A percentile compares a stretch with the other conserved stretches of the same genome.
phyloP scores from a whole-genome alignment of 2,888 invertebrate species.

The Apodemia mormo region DNA sequence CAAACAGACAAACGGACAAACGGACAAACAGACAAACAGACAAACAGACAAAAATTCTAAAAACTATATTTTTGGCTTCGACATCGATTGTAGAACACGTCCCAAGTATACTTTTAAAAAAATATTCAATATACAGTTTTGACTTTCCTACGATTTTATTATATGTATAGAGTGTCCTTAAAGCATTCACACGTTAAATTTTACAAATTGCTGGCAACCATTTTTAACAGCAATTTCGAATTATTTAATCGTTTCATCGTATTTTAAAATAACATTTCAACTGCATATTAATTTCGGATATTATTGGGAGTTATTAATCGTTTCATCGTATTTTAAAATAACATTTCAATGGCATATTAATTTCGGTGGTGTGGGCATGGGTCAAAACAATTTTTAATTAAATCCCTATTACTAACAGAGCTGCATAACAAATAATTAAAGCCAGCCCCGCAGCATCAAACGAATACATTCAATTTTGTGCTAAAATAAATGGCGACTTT shows the following conservation, averaged over 20 bases:
- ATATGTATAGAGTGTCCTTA: too few relatives aligned
- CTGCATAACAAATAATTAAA: conserved; percentile 17
- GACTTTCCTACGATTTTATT: too few relatives aligned
- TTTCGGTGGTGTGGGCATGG: not conserved
- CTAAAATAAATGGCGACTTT: conserved; percentile 17
- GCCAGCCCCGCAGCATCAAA: not conserved
- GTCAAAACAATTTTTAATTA: conserved; percentile 3
- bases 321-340: not conserved
- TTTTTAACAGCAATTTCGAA: too few relatives aligned
- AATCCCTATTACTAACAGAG: conserved; percentile 13
- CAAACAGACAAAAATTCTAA: too few relatives aligned
- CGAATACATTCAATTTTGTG: conserved; percentile 9
- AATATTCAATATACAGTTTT: too few relatives aligned
- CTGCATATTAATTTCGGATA: not conserved
- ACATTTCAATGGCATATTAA: not conserved
- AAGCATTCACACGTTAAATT: not conserved
- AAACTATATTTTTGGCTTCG: too few relatives aligned
- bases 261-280: conserved; percentile 1
- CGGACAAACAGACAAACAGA: too few relatives aligned
- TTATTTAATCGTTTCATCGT: not conserved
- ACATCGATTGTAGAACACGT: too few relatives aligned
- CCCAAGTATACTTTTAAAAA: too few relatives aligned
- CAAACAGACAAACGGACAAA: too few relatives aligned
- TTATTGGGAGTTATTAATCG: too few relatives aligned
- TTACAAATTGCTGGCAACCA: not conserved